A percentile compares a stretch with the other conserved stretches of the same genome.
Evolutionary conservation across 2,888 invertebrate species (phyloP).

Genomic region (Oscheius sp.): DNA sequence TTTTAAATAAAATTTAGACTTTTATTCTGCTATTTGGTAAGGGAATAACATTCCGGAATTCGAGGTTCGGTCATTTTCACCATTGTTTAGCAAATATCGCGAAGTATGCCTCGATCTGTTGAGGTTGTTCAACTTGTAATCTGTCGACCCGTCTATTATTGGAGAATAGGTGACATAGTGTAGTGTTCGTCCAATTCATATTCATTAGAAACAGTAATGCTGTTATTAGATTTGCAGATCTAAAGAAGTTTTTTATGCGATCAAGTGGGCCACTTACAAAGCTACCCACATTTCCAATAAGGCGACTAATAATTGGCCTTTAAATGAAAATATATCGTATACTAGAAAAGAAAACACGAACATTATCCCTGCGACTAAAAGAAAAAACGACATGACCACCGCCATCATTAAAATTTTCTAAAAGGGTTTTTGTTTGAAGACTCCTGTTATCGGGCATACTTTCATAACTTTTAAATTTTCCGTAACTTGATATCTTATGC

Average conservation of each 20-base stretch:
- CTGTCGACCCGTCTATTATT: not conserved
- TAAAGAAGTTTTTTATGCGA: not conserved
- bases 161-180: not conserved
- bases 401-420: slow-evolving; percentile 12
- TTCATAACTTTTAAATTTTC: slow-evolving; percentile 25
- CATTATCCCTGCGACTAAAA: not conserved
- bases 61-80: not conserved
- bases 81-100: slow-evolving; percentile 20
- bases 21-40: no score
- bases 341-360: slow-evolving; percentile 4
- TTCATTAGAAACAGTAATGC: slow-evolving; percentile 7
- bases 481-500: slow-evolving; percentile 17
- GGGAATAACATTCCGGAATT: not conserved
- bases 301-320: slow-evolving; percentile 6
- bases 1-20: no score
- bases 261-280: not conserved
- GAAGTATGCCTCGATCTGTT: not conserved
- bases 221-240: slow-evolving; percentile 9
- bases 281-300: slow-evolving; percentile 14
- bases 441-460: not conserved
- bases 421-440: not conserved
- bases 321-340: slow-evolving; percentile 5
- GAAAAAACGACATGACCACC: not conserved
- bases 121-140: not conserved
- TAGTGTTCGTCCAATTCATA: slow-evolving; percentile 5